Conservation (phyloP, 2,888 invertebrate genomes). For the Rhabditophanes sp. region DNA sequence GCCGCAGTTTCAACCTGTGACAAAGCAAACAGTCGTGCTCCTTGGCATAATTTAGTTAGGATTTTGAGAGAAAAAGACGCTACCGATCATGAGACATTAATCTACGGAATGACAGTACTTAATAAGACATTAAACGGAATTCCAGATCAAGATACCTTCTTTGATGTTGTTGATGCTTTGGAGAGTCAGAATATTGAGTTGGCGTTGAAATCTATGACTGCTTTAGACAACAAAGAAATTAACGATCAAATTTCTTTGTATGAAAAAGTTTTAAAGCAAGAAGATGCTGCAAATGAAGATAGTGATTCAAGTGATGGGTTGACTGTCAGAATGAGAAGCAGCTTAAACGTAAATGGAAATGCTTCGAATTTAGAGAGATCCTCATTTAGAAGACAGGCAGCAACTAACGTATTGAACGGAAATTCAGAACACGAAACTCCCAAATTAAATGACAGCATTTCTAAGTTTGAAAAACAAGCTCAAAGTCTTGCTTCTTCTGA, state of each 20-base stretch:
- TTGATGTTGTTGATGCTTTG: conserved; percentile 83
- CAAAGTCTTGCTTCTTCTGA: background rate
- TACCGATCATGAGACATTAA: conserved; percentile 83
- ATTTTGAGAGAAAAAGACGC: conserved; percentile 74
- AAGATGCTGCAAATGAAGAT: conserved; percentile 27
- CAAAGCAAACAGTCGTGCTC: conserved; percentile 46
- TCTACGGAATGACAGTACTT: conserved; percentile 84
- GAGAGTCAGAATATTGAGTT: conserved; percentile 60
- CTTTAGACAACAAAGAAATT: conserved; percentile 25
- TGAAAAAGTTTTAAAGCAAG: conserved; percentile 39
- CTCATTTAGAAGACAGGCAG: conserved; percentile 13
- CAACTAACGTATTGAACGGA: conserved; percentile 15
- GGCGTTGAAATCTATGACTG: conserved; percentile 25
- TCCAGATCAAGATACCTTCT: conserved; percentile 63
- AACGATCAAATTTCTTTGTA: conserved; percentile 37
- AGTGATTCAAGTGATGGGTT: conserved; percentile 22
- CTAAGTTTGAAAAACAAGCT: conserved; percentile 6
- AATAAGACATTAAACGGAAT: conserved; percentile 52
- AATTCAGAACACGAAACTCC: conserved; percentile 7
- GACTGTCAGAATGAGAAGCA: conserved; percentile 18
- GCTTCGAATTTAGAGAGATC: background rate
- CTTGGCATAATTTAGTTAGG: conserved; percentile 66
- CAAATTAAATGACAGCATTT: conserved; percentile 11
- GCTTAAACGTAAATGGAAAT: background rate
- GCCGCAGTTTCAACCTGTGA: conserved; percentile 55